Evolutionary conservation across 2,113 vertebrate species (phyloP).

Genomic region (Tichodroma muraria): DNA sequence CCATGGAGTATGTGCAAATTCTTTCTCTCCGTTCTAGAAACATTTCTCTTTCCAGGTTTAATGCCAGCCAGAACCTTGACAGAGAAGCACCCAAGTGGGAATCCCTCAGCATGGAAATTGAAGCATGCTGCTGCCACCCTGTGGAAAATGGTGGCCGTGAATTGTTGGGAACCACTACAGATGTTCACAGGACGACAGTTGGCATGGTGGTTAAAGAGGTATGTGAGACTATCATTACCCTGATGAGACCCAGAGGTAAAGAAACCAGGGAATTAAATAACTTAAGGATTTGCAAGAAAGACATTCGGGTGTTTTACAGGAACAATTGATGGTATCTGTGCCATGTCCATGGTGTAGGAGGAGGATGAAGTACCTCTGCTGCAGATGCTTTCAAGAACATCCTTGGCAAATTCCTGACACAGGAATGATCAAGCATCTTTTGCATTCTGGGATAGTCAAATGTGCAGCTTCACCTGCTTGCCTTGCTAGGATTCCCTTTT

Average conservation of each 20-base stretch:
- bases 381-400: neutral
- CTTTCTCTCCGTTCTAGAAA: neutral
- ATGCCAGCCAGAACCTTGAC: neutral
- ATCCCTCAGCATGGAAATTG: neutral
- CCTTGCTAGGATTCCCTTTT: neutral
- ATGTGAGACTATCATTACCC: neutral
- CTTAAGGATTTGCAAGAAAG: neutral
- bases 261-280: neutral
- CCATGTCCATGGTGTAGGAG: neutral
- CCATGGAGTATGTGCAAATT: neutral
- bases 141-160: slow-evolving; percentile 5
- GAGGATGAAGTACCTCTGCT: neutral
- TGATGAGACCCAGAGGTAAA: neutral
- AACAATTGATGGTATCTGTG: neutral
- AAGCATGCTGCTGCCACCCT: slow-evolving; percentile 38
- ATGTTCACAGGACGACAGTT: neutral
- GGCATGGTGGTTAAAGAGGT: neutral
- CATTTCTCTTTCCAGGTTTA: neutral
- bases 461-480: neutral
- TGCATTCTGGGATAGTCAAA: neutral
- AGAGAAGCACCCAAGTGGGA: neutral
- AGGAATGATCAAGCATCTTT: neutral
- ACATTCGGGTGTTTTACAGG: neutral
- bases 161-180: neutral
- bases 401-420: neutral